Conservation (phyloP, 2,888 invertebrate genomes). For the Meiosimyza decipiens region DNA sequence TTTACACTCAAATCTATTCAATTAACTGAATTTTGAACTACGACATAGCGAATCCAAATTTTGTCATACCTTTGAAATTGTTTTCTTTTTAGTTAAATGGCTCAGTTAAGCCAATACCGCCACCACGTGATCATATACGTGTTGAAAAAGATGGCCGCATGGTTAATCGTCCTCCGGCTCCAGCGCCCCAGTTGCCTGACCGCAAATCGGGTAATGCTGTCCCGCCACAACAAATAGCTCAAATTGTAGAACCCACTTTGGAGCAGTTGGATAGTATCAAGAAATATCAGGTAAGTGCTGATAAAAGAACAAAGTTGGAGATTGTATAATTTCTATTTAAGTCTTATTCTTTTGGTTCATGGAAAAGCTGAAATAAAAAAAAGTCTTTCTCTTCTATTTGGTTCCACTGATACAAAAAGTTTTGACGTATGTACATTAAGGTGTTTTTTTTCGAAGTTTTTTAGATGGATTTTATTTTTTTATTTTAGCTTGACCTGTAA, state of each 20-base stretch:
- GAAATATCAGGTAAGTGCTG: constrained; percentile 84
- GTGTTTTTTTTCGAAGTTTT: too few relatives aligned
- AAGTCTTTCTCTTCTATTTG: too few relatives aligned
- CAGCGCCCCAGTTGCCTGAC: constrained; percentile 70
- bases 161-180: constrained; percentile 72
- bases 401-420: too few relatives aligned
- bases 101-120: constrained; percentile 66
- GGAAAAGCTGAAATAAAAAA: too few relatives aligned
- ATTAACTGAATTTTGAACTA: not conserved
- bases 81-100: constrained; percentile 62
- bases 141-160: constrained; percentile 73
- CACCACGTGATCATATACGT: constrained; percentile 75
- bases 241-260: constrained; percentile 75
- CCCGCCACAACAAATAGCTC: constrained; percentile 64
- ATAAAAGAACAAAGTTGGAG: not conserved
- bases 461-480: too few relatives aligned
- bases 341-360: too few relatives aligned
- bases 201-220: constrained; percentile 69
- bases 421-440: too few relatives aligned
- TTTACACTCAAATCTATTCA: not conserved
- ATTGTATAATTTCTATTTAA: too few relatives aligned
- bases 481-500: too few relatives aligned
- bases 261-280: constrained; percentile 92
- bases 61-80: constrained; percentile 13
- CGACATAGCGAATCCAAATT: constrained; percentile 16